These are phyloP conservation scores for Agrypnia vestita DNA, from an alignment of 1,140 invertebrate species.

Conservation along the genomic window DNA sequence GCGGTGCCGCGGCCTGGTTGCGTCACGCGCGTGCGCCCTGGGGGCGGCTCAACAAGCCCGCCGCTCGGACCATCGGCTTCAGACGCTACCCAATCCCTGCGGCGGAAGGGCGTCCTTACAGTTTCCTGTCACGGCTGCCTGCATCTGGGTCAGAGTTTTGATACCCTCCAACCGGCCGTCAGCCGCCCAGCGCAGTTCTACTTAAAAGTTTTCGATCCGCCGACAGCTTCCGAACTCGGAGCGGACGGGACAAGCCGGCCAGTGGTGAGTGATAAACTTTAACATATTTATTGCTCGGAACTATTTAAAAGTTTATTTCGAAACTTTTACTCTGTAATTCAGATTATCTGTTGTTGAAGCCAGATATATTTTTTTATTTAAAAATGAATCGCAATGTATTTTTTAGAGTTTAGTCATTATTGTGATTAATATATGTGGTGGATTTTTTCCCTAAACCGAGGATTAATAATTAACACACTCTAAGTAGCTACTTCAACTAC, in stretches of 20 bases:
- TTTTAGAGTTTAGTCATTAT: no score
- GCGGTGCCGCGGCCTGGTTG: constrained; percentile 31
- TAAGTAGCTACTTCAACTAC: no score
- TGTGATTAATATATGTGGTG: no score
- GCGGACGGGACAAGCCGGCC: not conserved
- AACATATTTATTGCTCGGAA: constrained; percentile 36
- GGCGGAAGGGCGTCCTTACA: constrained; percentile 25
- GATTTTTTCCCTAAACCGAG: no score
- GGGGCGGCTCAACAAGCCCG: not conserved
- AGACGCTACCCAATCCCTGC: constrained; percentile 33
- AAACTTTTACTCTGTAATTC: no score
- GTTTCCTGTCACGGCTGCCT: constrained; percentile 9
- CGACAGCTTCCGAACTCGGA: constrained; percentile 2
- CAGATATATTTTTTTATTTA: no score
- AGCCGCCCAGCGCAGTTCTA: constrained; percentile 8
- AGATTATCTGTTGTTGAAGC: no score
- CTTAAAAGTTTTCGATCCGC: constrained; percentile 14
- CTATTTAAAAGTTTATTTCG: not conserved
- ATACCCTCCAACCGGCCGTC: constrained; percentile 4
- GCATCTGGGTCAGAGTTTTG: constrained; percentile 40
- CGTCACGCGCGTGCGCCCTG: constrained; percentile 46
- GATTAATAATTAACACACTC: no score
- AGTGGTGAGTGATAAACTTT: constrained; percentile 24
- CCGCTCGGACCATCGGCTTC: constrained; percentile 15
- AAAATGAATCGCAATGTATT: no score